Percentiles rank a stretch among this genome's conserved stretches.
These are phyloP conservation scores for Thelaira solivaga DNA, from an alignment of 2,888 invertebrate species.

Conservation along the genomic window DNA sequence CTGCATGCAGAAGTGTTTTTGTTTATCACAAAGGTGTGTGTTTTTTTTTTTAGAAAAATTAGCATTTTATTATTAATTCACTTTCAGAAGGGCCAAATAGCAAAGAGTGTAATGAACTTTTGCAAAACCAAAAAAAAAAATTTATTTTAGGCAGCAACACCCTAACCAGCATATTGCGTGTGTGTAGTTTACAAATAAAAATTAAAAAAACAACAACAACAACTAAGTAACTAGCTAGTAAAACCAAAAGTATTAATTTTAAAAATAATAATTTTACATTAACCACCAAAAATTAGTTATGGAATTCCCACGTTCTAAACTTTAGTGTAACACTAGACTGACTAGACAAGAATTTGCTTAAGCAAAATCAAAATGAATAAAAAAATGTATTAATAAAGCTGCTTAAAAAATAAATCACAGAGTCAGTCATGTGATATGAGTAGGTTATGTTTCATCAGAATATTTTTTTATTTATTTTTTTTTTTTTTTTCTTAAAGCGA, in stretches of 20 bases:
- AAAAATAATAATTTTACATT: slow-evolving; percentile 40
- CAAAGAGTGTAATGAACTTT: too few species aligned
- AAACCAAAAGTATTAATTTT: slow-evolving; percentile 24
- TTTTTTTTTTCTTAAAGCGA: too few species aligned
- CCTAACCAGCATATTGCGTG: too few species aligned
- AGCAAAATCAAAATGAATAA: not conserved
- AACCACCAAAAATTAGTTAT: slow-evolving; percentile 33
- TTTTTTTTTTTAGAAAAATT: too few species aligned
- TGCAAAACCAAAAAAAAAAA: too few species aligned
- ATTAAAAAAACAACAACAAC: not conserved
- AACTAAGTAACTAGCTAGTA: not conserved
- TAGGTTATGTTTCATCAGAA: slow-evolving; percentile 11
- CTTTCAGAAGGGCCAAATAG: too few species aligned
- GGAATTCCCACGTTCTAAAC: slow-evolving; percentile 60
- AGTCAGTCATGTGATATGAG: not conserved
- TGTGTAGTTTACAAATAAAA: too few species aligned
- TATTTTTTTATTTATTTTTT: too few species aligned
- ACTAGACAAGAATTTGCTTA: slow-evolving; percentile 42
- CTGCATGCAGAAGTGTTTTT: too few species aligned
- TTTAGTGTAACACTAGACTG: slow-evolving; percentile 48
- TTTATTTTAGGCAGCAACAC: too few species aligned
- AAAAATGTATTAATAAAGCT: slow-evolving; percentile 5
- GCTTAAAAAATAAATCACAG: slow-evolving; percentile 22
- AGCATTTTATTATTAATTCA: too few species aligned
- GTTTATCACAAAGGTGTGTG: too few species aligned